These are phyloP conservation scores for Gila robusta DNA, from an alignment of 2,797 vertebrate species.

Conservation along the genomic window DNA sequence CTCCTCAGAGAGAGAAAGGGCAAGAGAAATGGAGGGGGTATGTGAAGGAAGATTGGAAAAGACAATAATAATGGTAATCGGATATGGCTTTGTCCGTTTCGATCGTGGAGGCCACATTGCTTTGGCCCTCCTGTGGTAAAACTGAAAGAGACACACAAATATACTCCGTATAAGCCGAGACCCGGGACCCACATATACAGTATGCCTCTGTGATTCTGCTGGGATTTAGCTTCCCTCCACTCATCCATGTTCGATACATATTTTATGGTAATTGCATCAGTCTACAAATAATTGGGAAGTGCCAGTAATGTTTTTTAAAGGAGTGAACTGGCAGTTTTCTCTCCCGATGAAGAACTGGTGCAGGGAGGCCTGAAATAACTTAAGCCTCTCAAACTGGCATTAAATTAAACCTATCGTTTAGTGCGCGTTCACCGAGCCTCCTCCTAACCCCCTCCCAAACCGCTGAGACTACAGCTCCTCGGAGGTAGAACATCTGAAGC, in stretches of 20 bases:
- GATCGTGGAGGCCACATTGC: constrained; percentile 74
- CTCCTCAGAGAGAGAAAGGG: constrained; percentile 28
- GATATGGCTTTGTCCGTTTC: constrained; percentile 81
- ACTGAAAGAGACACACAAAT: constrained; percentile 67
- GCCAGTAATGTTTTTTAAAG: constrained; percentile 65
- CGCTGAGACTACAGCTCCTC: constrained; percentile 53
- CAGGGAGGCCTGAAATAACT: constrained; percentile 67
- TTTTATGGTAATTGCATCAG: constrained; percentile 66
- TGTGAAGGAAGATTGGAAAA: constrained; percentile 60
- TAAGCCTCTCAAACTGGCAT: constrained; percentile 71
- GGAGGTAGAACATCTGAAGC: constrained; percentile 44
- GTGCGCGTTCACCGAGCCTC: constrained; percentile 53
- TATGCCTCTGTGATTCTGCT: constrained; percentile 52
- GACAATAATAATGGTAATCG: constrained; percentile 83
- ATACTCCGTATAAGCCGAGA: constrained; percentile 66
- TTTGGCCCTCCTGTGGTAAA: constrained; percentile 70
- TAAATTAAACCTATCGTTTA: constrained; percentile 69
- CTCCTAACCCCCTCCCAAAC: constrained; percentile 21
- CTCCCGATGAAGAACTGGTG: constrained; percentile 58
- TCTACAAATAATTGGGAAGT: constrained; percentile 63
- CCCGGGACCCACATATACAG: constrained; percentile 64
- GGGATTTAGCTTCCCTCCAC: constrained; percentile 34
- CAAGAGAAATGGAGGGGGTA: constrained; percentile 51
- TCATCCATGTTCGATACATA: constrained; percentile 60
- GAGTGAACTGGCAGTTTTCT: constrained; percentile 54